Evolutionary conservation across 2,888 invertebrate genomes (phyloP), one percentile per base, ranked within the genome.

Genomic region (Lottia scabra): DNA sequence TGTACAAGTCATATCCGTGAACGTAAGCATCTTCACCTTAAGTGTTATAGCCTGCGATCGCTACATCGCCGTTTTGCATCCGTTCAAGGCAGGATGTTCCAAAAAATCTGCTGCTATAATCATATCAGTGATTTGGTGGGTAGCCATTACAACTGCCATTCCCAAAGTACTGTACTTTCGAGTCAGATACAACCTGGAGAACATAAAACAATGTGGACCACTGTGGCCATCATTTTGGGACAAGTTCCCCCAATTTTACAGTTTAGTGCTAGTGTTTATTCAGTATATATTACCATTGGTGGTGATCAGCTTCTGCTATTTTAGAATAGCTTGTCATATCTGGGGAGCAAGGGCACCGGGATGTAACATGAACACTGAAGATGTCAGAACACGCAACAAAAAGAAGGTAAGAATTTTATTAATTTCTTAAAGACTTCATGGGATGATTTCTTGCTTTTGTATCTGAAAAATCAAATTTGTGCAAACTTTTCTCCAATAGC

Each of bases 31-130:
- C 45, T 95, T 96, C 86, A 96, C 96, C 0, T 90, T 96, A 26
- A 95, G 95, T 15, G 95, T 95, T 68, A 95, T 96, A 73, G 95
- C 96, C 0, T 92, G 96, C 71, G 96, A 96, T 90, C 92, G 96
- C 30, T 95, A 96, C 89, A 87, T 87, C 26, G 90, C 90, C n/a
- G 90, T 91, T 26, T 80, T 91, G 38, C 87, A 89, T 73, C 90
- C 90, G 0, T 80, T 91, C 46, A 92, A 94, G 64, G 94, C 95
- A 2, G 85, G 87, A 16, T 83, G 94, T 16, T 93, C 94, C 0
- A 94, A 94, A 85, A 91, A 93, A 70, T 90, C 93, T 71, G 94
- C 95, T 5, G 94, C 94, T 90, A 91, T 94, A 71, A 92, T 94
- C 75, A 93, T 96, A 83, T 92, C 92, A 10, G 90, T 92, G 62